These are phyloP conservation scores for Reticulitermes speratus DNA, from an alignment of 1,140 invertebrate genomes.

Conservation along the genomic window DNA sequence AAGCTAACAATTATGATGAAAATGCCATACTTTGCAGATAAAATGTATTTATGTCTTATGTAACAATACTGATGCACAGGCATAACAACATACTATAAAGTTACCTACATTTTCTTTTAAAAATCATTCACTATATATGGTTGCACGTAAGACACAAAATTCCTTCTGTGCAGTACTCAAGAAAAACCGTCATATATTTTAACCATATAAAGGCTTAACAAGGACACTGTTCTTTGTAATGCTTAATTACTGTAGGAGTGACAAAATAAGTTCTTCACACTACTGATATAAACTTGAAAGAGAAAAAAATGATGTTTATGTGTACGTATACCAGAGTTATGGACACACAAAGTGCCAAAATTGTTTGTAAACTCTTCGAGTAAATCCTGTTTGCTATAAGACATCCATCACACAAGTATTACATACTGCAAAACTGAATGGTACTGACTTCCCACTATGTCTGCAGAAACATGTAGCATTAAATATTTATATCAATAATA, in stretches of 20 bases:
- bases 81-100: background rate
- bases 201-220: background rate
- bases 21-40: background rate
- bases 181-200: background rate
- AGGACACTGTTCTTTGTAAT: conserved; percentile 16
- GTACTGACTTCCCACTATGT: background rate
- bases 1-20: background rate
- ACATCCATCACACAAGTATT: background rate
- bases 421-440: background rate
- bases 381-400: background rate
- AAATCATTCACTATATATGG: background rate
- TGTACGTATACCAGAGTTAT: conserved; percentile 17
- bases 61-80: conserved; percentile 12
- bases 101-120: background rate
- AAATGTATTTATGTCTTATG: background rate
- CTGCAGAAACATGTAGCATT: too few species aligned
- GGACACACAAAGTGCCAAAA: background rate
- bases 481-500: too few species aligned
- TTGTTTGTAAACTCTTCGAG: conserved; percentile 12
- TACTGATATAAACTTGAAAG: background rate
- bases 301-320: background rate
- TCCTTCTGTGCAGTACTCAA: background rate
- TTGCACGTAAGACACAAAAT: background rate
- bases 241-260: background rate
- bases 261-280: background rate